Percentiles rank a stretch among this genome's conserved stretches.
Conservation (phyloP, 53 echinoderm and acorn worm genomes). For the Crossaster papposus region DNA sequence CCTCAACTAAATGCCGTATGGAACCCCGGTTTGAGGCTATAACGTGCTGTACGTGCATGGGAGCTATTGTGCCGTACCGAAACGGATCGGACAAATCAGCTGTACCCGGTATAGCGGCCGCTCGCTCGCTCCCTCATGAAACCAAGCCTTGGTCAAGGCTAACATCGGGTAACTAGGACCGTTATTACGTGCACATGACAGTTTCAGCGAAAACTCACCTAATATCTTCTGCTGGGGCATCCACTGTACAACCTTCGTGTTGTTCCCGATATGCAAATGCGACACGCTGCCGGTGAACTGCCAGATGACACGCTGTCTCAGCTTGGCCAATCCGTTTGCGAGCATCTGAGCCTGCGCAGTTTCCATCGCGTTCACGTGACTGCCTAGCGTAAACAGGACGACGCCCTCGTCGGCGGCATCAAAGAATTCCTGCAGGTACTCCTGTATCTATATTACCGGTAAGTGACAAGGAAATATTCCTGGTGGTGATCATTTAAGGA, state of each 20-base stretch:
- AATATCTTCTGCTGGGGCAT: constrained; percentile 39
- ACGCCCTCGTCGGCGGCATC: constrained; percentile 34
- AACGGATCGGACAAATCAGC: no score
- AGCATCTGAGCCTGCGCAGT: constrained; percentile 50
- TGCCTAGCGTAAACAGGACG: constrained; percentile 39
- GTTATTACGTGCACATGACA: no score
- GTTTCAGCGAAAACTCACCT: constrained; percentile 20
- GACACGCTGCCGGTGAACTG: constrained; percentile 8
- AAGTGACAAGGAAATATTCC: neutral
- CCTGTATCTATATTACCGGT: no score
- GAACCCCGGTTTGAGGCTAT: no score
- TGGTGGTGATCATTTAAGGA: neutral
- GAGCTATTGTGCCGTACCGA: no score
- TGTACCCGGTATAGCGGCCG: no score
- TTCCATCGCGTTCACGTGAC: constrained; percentile 47
- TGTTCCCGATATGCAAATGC: constrained; percentile 9
- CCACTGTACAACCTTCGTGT: constrained; percentile 43
- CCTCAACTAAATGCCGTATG: no score
- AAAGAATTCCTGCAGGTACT: constrained; percentile 25
- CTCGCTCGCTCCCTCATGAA: no score
- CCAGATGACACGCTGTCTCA: constrained; percentile 57
- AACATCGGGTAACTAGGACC: no score
- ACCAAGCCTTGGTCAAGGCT: no score
- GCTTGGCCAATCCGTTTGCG: constrained; percentile 44
- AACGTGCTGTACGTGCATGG: no score